Evolutionary conservation across 2,113 vertebrate genomes (phyloP), one percentile per base, ranked within the genome.

Genomic region (Chlamydotis undulata): DNA sequence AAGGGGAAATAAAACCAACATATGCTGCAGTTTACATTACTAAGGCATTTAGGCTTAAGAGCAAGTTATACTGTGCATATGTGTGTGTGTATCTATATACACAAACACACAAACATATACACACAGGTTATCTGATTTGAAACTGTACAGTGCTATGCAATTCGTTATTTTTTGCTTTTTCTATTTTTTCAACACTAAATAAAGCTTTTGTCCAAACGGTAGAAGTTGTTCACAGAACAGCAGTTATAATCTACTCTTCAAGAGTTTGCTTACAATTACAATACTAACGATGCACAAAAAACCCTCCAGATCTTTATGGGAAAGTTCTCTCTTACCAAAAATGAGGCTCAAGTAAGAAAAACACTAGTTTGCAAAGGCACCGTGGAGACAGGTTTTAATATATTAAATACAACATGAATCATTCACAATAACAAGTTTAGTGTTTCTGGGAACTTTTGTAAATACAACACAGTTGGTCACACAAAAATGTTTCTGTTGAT

Each of bases 391-490:
- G 97, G 97, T 97, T 97, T 98, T 98, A 98, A 98, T 98, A 97
- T 92, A 98, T 97, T 97, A 97, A 97, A 96, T 98, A 98, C 81
- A 98, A 97, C 95, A 97, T 96, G 97, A 98, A 98, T 98, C 97
- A 98, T 98, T 97, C 97, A 98, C 98, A 98, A 98, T 96, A 98
- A 98, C 97, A 98, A 98, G 97, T 98, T 98, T 98, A 98, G 97
- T 97, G 97, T 98, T 98, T 97, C 98, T 97, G 97, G 97, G 98
- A 98, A 98, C 97, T 98, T 98, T 98, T 97, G 98, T 98, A 97
- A 98, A 98, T 98, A 98, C 97, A 98, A 98, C 98, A 98, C 98
- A 98, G 98, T 98, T 98, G 98, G 98, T 98, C 98, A 98, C 97
- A 98, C 97, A 98, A 98, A 98, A 98, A 98, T 96, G 96, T 97